Evolutionary conservation across 1,140 invertebrate species (phyloP).

Genomic region (Aphelinus atriplicis): DNA sequence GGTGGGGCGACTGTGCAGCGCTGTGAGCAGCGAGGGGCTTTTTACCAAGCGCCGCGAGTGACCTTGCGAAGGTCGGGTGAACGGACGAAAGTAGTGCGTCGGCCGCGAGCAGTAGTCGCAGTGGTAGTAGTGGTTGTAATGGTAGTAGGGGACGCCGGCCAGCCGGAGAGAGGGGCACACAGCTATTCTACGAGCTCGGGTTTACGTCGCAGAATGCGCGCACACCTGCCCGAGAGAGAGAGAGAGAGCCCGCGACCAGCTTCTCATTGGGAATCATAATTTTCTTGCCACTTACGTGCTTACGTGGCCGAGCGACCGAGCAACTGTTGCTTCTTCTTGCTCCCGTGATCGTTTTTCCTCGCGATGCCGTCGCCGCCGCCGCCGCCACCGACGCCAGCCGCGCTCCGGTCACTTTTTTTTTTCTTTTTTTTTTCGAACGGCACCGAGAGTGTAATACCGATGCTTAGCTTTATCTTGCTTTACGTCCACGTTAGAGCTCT

Average conservation of each 20-base stretch:
- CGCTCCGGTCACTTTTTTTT: too few relatives aligned
- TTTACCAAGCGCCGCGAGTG: slow-evolving; percentile 49
- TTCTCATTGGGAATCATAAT: slow-evolving; percentile 35
- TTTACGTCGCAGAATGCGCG: slow-evolving; percentile 22
- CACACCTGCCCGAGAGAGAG: background rate
- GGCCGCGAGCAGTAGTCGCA: background rate
- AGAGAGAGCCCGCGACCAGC: background rate
- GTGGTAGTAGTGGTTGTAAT: too few relatives aligned
- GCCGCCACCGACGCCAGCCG: too few relatives aligned
- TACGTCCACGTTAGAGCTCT: too few relatives aligned
- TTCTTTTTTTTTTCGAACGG: too few relatives aligned
- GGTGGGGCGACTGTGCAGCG: background rate
- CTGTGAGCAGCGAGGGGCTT: slow-evolving; percentile 13
- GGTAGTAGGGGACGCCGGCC: too few relatives aligned
- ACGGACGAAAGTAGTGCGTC: slow-evolving; percentile 58
- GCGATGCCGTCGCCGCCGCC: too few relatives aligned
- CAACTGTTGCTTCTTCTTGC: slow-evolving; percentile 25
- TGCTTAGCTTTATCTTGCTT: too few relatives aligned
- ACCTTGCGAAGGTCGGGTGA: slow-evolving; percentile 67
- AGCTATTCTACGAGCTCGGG: slow-evolving; percentile 1
- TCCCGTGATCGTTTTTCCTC: slow-evolving; percentile 4
- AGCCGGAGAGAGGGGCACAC: too few relatives aligned
- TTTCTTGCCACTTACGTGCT: slow-evolving; percentile 37
- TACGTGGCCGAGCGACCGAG: slow-evolving; percentile 18
- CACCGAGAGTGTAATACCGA: too few relatives aligned